Evolutionary conservation across 2,113 vertebrate genomes (phyloP), one percentile per base, ranked within the genome.

Genomic region (Vidua macroura): DNA sequence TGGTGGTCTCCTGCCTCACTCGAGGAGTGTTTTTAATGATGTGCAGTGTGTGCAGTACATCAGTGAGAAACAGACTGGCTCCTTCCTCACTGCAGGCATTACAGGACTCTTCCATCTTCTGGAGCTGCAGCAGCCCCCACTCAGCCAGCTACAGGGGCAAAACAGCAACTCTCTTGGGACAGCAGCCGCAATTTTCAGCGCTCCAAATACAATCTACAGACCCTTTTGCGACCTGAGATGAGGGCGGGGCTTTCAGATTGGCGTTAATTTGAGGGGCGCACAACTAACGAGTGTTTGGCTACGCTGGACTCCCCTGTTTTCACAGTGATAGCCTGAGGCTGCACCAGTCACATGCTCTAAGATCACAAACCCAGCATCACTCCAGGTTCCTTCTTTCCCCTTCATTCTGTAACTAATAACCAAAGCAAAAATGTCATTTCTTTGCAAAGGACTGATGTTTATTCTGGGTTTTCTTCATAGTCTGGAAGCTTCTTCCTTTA

Each of bases 241-340:
- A 41, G 9, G 3, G 5, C 17, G 22, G 13, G 41, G 12, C 37
- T 87, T 75, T 79, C 60, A 37, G 35, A 23, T 11, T 27, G 8
- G 2, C 37, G 13, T 62, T 59, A 20, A 59, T 60, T 55, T 68
- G 59, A 68, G 28, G 25, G 21, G 3, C 21, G 37, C 31, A 8
- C 28, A 51, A 46, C 25, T 23, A 20, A 37, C 0, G 4, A 75
- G 44, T 15, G 41, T 28, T 33, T 48, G 37, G 33, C 23, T 20
- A 4, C 4, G 0, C 6, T 9, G 33, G 51, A 19, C 17, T 6
- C 31, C 60, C n/a, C 24, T 0, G 3, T 8, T 35, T 35, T 35
- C 35, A 35, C 35, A 35, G 35, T 35, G 35, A 35, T 35, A 35
- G 92, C 94, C 94, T 72, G 91, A 75, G 91, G 80, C 86, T 44